Base-by-base conservation (phyloP, 92 coral and sea anemone genomes). In the Porites evermanni region DNA sequence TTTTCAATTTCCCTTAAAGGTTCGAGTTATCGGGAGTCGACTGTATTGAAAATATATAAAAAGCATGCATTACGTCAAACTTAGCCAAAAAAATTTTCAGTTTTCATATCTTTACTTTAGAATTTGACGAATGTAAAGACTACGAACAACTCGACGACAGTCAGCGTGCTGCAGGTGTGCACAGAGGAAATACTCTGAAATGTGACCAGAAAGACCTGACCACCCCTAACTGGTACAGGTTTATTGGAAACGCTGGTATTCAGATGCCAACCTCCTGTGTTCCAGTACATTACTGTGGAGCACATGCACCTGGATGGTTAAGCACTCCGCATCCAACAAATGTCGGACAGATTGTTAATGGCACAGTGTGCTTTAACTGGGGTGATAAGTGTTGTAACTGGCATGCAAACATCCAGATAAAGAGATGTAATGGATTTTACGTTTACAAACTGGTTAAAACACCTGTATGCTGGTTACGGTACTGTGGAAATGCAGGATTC, bases 191-290 rank as follows among this genome's bases (percentile, higher is more conserved):
- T 38, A 38, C 47, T 38, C 47, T 38, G 7, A 38, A 38, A 38
- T 38, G 47, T 38, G 47, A 38, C 47, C 47, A 38, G 6, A 38
- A 38, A 38, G 47, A 38, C 47, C 47, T 38, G 6, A 38, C 47
- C 47, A 38, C 47, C 6, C 47, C 47, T 6, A 75, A 53, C 61
- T 93, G 96, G 96, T 93, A 93, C 74, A 86, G 96, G 4, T 93
- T 93, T 69, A 88, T 75, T 23, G 91, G 96, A 50, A 78, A 63
- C 50, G 92, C 94, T 70, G 96, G 96, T 2, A 61, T 71, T 11
- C 70, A 70, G 61, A 93, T 93, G 78, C 86, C 96, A 11, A 91
- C 92, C 1, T 63, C 81, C 2, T 84, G 89, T 73, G 90, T 87
- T 24, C 79, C 82, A 47, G 23, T 6, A 2, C 21, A 80, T 64